Base-by-base conservation (phyloP, 2,888 invertebrate species). In the Uropetala carovei region DNA sequence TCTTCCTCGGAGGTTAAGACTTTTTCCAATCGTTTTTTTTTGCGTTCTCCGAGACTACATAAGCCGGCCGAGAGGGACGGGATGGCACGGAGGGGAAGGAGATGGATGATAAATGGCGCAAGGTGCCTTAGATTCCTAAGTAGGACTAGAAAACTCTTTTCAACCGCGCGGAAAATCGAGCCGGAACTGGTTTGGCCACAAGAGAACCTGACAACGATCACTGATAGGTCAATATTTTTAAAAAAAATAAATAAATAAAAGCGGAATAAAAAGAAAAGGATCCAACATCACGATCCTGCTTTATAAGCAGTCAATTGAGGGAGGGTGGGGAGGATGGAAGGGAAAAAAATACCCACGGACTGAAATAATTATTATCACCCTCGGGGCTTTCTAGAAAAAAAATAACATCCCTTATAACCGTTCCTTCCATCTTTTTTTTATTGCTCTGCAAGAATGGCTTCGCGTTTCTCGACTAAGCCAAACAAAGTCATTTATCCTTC, bases 401-500 rank as follows among this genome's bases (percentile, higher is more conserved):
- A 75, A 75, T 75, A 75, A 75, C 22, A 75, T 30, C 14, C 59
- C 84, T 56, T 56, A 18, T 83, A 18, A 16, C 18, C 43, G 57
- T 7, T 57, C 7, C 43, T 16, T 8, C 22, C 11, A 3, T 11
- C 58, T 85, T 57, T 85, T 58, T n/a, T 58, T n/a, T 27, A 16
- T 86, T 9, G 14, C 16, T 30, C 30, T 27, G 16, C 60, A 60
- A 60, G 27, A 60, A 27, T 30, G 86, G 60, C 27, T 27, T 30
- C 60, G 22, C 60, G 27, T 18, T 30, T 27, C 22, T 11, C 27
- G 27, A 30, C 60, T 16, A 60, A 27, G 27, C 86, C 60, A 60
- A 60, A 86, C 89, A 64, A 89, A 60, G 22, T 58, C 22, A 56
- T 89, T 89, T 68, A 89, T 68, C n/a, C 57, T 30, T 56, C 27